phyloP scores from a whole-genome alignment of 2,797 vertebrate species.

The Hipposideros larvatus region DNA sequence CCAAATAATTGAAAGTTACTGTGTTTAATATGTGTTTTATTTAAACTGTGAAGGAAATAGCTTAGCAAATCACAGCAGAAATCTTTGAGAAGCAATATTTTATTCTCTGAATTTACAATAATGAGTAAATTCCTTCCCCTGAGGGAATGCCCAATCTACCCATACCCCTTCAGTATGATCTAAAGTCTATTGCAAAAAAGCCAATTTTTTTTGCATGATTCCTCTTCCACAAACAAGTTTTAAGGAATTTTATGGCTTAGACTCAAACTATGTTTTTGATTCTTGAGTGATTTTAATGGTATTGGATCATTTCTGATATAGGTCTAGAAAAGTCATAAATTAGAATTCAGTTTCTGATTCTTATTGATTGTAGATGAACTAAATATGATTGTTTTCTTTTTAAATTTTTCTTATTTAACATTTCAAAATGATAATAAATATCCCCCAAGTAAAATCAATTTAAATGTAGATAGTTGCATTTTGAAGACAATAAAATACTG shows the following conservation, averaged over 20 bases:
- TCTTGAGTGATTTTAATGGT: background rate
- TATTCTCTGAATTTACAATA: conserved; percentile 27
- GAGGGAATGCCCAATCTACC: background rate
- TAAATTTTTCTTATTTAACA: background rate
- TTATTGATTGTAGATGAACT: background rate
- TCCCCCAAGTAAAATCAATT: background rate
- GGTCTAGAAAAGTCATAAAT: background rate
- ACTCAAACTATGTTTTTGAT: background rate
- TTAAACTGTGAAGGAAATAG: conserved; percentile 20
- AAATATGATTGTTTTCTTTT: conserved; percentile 1
- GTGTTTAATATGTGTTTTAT: background rate
- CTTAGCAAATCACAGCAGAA: background rate
- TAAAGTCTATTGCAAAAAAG: background rate
- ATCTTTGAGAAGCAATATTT: background rate
- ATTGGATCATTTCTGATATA: background rate
- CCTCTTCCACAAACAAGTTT: background rate
- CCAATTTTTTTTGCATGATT: background rate
- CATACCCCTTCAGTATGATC: background rate
- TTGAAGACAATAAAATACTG: background rate
- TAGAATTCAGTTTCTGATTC: background rate
- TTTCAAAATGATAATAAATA: background rate
- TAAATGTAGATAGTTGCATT: background rate
- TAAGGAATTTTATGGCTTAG: background rate
- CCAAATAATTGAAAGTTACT: background rate
- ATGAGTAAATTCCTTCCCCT: background rate